Evolutionary conservation across 2,797 vertebrate genomes (phyloP).

Genomic region (Limosa lapponica): DNA sequence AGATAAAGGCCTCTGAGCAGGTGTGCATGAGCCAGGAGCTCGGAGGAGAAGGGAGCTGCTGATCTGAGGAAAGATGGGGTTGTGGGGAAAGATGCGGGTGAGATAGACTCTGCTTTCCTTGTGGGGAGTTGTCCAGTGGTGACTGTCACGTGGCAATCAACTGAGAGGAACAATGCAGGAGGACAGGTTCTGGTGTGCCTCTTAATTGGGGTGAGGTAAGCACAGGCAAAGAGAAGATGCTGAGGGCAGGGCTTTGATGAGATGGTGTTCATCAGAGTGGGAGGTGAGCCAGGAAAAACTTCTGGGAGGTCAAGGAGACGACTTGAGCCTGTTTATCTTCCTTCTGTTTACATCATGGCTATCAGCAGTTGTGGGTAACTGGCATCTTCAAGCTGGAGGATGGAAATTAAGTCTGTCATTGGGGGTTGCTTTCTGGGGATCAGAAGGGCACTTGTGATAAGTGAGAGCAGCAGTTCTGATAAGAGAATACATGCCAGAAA

Average conservation of each 20-base stretch:
- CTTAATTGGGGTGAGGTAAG: not conserved
- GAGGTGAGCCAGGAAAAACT: not conserved
- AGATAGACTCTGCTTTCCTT: not conserved
- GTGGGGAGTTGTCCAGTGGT: not conserved
- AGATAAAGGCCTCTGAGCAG: not conserved
- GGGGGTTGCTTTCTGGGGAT: not conserved
- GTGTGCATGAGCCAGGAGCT: not conserved
- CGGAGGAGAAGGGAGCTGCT: not conserved
- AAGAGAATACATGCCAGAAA: not conserved
- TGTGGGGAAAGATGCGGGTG: not conserved
- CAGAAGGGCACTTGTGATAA: not conserved
- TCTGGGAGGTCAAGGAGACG: not conserved
- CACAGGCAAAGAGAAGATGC: not conserved
- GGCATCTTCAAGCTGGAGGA: not conserved
- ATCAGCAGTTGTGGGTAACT: not conserved
- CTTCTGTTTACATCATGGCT: not conserved
- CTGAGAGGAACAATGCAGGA: not conserved
- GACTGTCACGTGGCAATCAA: not conserved
- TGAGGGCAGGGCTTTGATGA: not conserved
- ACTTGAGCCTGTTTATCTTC: not conserved
- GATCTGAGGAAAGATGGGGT: not conserved
- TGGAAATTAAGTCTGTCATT: not conserved
- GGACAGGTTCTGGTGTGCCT: not conserved
- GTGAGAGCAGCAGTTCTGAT: not conserved
- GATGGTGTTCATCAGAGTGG: not conserved